Conservation (phyloP, 2,888 invertebrate species). For the Polia nebulosa region DNA sequence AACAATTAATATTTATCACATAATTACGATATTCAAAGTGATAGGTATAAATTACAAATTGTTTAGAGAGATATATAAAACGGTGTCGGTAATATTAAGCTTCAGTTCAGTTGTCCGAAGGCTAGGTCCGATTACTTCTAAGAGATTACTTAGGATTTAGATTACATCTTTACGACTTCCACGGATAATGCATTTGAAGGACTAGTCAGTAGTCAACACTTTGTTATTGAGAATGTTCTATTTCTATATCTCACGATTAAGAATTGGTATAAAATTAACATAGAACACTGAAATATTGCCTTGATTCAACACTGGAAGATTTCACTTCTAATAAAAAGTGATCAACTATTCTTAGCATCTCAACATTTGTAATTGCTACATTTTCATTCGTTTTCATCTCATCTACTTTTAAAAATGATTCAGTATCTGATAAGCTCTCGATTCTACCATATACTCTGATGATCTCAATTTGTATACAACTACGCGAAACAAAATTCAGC, state of each 20-base stretch:
- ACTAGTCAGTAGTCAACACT: conserved; percentile 11
- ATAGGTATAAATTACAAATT: neutral
- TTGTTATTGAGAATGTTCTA: conserved; percentile 28
- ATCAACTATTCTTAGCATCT: no score
- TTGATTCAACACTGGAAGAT: no score
- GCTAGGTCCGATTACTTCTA: conserved; percentile 29
- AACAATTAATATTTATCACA: neutral
- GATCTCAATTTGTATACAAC: conserved; percentile 1
- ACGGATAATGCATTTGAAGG: conserved; percentile 31
- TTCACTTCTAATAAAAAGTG: no score
- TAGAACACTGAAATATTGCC: conserved; percentile 14
- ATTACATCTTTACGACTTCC: conserved; percentile 32
- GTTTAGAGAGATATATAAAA: neutral
- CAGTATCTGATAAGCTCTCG: no score
- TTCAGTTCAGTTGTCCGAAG: conserved; percentile 25
- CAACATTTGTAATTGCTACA: neutral
- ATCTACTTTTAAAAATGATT: neutral
- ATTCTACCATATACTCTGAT: neutral
- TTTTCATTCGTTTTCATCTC: neutral
- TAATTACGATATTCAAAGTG: conserved; percentile 6
- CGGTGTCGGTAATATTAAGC: conserved; percentile 4
- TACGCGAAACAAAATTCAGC: conserved; percentile 8
- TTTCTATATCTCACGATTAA: conserved; percentile 21
- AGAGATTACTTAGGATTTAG: conserved; percentile 54
- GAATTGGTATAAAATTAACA: conserved; percentile 18